Evolutionary conservation across 2,888 invertebrate genomes (phyloP), one percentile per base, ranked within the genome.

Genomic region (Imbricaverruca yamaguchii): DNA sequence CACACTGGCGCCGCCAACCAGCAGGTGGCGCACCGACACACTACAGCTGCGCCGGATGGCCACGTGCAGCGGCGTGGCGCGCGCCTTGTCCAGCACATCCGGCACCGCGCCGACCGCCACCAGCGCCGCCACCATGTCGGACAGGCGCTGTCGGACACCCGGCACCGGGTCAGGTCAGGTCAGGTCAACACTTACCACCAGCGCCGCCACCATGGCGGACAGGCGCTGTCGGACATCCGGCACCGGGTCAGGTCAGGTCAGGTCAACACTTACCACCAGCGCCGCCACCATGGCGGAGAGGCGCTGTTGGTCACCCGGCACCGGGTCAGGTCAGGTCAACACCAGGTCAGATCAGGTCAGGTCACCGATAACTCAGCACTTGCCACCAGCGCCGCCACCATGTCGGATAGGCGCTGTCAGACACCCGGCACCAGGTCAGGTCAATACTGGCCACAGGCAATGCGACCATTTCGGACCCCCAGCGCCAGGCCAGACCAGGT

Each of bases 11-110:
- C 81, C 82, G 18, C 23, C n/a, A 23, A 93, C 94, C 0, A 93
- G 94, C 78, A 95, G 94, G 1, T 94, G 93, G 0, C 93, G 93
- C 55, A 94, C 94, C 0, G 89, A 95, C 39, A 94, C 95, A 88
- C 95, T 95, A 88, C 95, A 95, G 94, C 92, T 92, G 82, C 94
- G 95, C 0, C 95, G 94, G 88, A 91, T 93, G 87, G 90, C 92
- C 25, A 94, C 81, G 21, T 83, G 83, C 2, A 83, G 81, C 10
- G 83, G 81, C 7, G 82, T 82, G 79, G 82, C 81, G 23, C 81
- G 82, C 15, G 82, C 82, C 57, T 80, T 57, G 65, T 83, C 83
- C 39, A 61, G 56, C 15, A 56, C 79, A 56, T 82, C 81, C 8
- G 82, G 39, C 25, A 81, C 56, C 0, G 82, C 81, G 4, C 82